Conservation (phyloP, 2,113 vertebrate species). For the Dicentrarchus labrax region DNA sequence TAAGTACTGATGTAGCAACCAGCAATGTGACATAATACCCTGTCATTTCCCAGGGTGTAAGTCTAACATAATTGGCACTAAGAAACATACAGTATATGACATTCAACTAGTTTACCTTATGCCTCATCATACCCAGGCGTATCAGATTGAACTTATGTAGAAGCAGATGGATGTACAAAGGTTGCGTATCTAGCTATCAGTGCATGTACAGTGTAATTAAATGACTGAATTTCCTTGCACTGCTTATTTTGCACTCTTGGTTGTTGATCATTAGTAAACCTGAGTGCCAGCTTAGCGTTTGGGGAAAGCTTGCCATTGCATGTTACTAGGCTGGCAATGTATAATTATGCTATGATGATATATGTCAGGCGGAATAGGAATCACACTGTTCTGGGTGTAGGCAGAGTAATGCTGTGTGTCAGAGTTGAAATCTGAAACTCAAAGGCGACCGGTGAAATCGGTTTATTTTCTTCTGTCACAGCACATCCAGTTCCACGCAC, state of each 20-base stretch:
- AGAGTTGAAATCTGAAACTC: conserved; percentile 10
- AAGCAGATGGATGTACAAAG: neutral
- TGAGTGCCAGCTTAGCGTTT: conserved; percentile 1
- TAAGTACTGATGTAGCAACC: neutral
- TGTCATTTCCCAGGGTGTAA: neutral
- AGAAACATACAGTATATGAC: neutral
- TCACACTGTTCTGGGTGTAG: neutral
- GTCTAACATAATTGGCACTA: neutral
- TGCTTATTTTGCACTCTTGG: conserved; percentile 2
- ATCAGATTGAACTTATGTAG: neutral
- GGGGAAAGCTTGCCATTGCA: neutral
- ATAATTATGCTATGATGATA: conserved; percentile 8
- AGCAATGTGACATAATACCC: neutral
- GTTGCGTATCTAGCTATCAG: neutral
- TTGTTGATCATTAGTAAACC: conserved; percentile 4
- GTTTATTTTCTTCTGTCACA: too few species aligned
- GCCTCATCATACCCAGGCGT: neutral
- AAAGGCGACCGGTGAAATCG: too few species aligned
- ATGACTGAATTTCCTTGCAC: conserved; percentile 8
- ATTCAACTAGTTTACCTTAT: neutral
- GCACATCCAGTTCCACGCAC: neutral
- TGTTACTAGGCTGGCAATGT: neutral
- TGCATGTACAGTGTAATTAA: neutral
- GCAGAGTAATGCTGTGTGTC: conserved; percentile 5
- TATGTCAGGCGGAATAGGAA: conserved; percentile 9